Evolutionary conservation across 2,888 invertebrate species (phyloP), one percentile per base, ranked within the genome.

Genomic region (Limenitis camilla): DNA sequence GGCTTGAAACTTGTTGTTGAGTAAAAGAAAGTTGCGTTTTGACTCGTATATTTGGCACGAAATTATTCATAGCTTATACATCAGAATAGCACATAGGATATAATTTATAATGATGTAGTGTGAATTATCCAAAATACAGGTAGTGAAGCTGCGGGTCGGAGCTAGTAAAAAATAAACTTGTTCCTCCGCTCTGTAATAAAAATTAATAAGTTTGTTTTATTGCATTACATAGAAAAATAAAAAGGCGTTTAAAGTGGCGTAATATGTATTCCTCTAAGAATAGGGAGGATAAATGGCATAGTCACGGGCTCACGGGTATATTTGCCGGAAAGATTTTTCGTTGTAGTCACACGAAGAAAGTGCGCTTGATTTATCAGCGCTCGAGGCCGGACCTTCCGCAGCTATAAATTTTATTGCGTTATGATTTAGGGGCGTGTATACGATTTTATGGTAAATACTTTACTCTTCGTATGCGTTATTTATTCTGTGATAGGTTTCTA

Each of bases 321-420:
- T 83, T 84, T 79, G 76, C 77, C 71, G 72, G 73, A 78, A 81
- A 78, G 79, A 81, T 82, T 82, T 81, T 72, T 76, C 76, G 74
- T 74, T 74, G 70, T 70, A 78, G 79, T 82, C 81, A 74, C 78
- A 78, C 77, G 78, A 83, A 84, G 83, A 81, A 83, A 84, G 78
- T 80, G 78, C 79, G 76, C 83, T 81, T 84, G 85, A 84, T 84
- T 84, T 86, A 85, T 84, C 76, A 81, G 81, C 80, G 81, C 84
- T 85, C 78, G 79, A 83, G 82, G 81, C 83, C 81, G 84, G 84
- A 86, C 84, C 83, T 83, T 85, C 81, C 83, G 81, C 66, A 62
- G 82, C 85, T 79, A 85, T 86, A 86, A 84, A 86, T 86, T 85
- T 81, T 84, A 85, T 84, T 86, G 83, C 81, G 81, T 79, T 85